Base-by-base conservation (phyloP, 2,113 vertebrate genomes). In the Hylia prasina region DNA sequence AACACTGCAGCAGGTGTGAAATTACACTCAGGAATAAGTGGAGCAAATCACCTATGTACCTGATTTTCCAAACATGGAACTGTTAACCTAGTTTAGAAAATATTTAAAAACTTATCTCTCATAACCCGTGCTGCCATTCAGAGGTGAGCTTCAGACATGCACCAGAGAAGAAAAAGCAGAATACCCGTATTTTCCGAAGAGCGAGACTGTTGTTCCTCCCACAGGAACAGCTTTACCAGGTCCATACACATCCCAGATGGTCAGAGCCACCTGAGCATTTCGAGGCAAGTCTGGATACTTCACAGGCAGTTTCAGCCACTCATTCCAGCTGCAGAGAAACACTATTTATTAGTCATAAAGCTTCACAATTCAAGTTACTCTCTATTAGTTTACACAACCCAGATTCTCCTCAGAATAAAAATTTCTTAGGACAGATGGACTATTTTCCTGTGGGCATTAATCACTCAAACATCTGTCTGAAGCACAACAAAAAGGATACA, bases 101-200 rank as follows among this genome's bases (percentile, higher is more conserved):
- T 4, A 25, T 5, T 53, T 33, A 8, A 54, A 35, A 61, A 61
- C 13, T 7, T 40, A 4, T 61, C 7, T 81, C 25, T 79, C 3
- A 2, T 13, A 79, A 69, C 27, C 12, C 2, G 2, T n/a, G 31
- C 15, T 30, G 50, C 21, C 48, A 54, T 10, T 63, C 33, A 54
- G 20, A 78, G 31, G 20, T 6, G 15, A 92, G 8, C 15, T 58
- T 78, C 39, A 68, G 47, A 47, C 2, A 15, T 53, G 12, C 17
- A 75, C 7, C 30, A 33, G 0, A 31, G 21, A 85, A 85, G 23
- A 48, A 87, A 81, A 76, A n/a, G 31, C 57, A 24, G 39, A 97
- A 97, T 94, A 99, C 99, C 99, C 99, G 5, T 99, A 99, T 98
- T 99, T 99, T 76, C 99, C 99, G 81, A 99, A 99, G 50, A 99